Base-by-base conservation (phyloP, 2,113 vertebrate genomes). In the Progne subis region DNA sequence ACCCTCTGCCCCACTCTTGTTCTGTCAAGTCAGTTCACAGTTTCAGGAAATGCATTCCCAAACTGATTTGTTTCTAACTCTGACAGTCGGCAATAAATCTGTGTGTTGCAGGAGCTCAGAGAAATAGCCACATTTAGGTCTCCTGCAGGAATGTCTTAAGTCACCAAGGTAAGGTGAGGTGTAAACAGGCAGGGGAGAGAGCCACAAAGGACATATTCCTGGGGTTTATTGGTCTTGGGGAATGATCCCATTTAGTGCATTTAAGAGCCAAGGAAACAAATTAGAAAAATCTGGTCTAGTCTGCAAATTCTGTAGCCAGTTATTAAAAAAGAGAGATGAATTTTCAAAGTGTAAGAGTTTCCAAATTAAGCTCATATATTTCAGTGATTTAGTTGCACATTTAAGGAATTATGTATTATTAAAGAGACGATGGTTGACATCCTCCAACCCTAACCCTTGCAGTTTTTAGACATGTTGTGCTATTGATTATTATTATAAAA, bases 331-430 rank as follows among this genome's bases (percentile, higher is more conserved):
- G 34, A 37, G 47, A 63, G 47, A 71, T 6, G 56, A 81, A 71
- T 93, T 93, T 92, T 90, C 72, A 31, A 78, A 88, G 52, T 75
- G 60, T 64, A 83, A 78, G 78, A 52, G 60, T 50, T 77, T 96
- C 60, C 68, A 96, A 96, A 94, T 86, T 52, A 90, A 92, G 64
- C 28, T 86, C 52, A 63, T 95, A 34, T 80, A 88, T 86, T 86
- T 88, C 76, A 86, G 24, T 83, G 67, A 88, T 93, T 95, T 94
- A 86, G 44, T 55, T 92, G 49, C 56, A 64, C 82, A 46, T 75
- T 90, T 93, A 92, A 92, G 56, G 71, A 83, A 93, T 90, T 94
- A 75, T 90, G 68, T 91, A 90, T 92, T 92, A 94, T 94, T 94
- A 84, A 94, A 95, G 72, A 68, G 17, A 29, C 9, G 49, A 49